These are phyloP conservation scores for Apeira syringaria DNA, from an alignment of 2,888 invertebrate species.

Conservation along the genomic window DNA sequence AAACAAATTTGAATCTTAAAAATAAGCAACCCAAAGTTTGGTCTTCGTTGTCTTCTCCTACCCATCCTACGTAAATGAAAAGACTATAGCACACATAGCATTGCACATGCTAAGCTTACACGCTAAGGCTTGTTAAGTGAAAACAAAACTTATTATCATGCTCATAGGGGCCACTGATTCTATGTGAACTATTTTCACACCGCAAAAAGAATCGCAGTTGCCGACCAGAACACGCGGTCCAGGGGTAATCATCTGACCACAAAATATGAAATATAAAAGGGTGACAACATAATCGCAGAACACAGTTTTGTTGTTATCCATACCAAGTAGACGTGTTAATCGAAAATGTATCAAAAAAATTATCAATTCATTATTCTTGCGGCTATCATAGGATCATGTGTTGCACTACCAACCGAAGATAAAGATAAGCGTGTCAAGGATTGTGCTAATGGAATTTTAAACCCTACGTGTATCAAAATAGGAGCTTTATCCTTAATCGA, in stretches of 20 bases:
- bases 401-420: conserved; percentile 47
- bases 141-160: conserved; percentile 28
- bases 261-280: conserved; percentile 64
- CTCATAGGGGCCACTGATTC: conserved; percentile 9
- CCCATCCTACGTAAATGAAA: conserved; percentile 50
- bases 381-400: conserved; percentile 31
- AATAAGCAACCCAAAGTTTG: conserved; percentile 1
- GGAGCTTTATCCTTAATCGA: conserved; percentile 72
- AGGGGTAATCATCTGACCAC: conserved; percentile 63
- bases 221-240: conserved; percentile 46
- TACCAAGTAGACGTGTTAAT: conserved; percentile 42
- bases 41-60: conserved; percentile 36
- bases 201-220: conserved; percentile 29
- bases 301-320: conserved; percentile 44
- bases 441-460: conserved; percentile 67
- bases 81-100: conserved; percentile 34
- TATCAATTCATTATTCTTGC: too few relatives aligned
- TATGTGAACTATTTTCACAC: conserved; percentile 7
- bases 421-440: conserved; percentile 55
- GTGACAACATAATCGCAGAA: conserved; percentile 42
- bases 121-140: conserved; percentile 16
- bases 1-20: conserved; percentile 25
- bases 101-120: conserved; percentile 21
- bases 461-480: conserved; percentile 69
- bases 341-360: conserved; percentile 49